Conservation (phyloP, 1,140 invertebrate species). For the Bacillus rossius region DNA sequence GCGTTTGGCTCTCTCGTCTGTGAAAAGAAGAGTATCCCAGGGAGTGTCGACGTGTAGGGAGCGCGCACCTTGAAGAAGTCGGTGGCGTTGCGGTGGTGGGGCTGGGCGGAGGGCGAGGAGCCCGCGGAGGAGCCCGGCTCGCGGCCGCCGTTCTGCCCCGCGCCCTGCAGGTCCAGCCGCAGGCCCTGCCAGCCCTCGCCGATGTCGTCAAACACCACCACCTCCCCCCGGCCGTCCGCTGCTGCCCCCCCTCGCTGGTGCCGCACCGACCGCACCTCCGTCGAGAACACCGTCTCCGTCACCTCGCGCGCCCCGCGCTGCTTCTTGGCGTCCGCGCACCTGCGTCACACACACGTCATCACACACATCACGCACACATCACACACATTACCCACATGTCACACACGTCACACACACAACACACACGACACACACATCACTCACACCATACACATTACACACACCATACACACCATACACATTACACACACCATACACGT, state of each 20-base stretch:
- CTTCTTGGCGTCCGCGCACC: conserved; percentile 44
- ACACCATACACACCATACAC: too few relatives aligned
- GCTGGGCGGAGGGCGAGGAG: conserved; percentile 20
- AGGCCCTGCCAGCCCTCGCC: conserved; percentile 60
- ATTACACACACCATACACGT: too few relatives aligned
- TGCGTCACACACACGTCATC: too few relatives aligned
- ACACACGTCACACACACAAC: too few relatives aligned
- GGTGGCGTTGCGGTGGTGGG: conserved; percentile 30
- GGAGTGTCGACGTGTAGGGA: too few relatives aligned
- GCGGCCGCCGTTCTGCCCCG: conserved; percentile 29
- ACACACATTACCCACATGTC: too few relatives aligned
- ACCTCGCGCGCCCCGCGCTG: conserved; percentile 42
- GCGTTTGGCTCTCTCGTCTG: too few relatives aligned
- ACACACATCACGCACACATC: too few relatives aligned
- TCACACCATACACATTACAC: too few relatives aligned
- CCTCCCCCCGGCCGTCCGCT: conserved; percentile 48
- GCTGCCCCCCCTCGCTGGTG: conserved; percentile 21
- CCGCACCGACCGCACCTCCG: conserved; percentile 54
- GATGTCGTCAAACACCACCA: conserved; percentile 79
- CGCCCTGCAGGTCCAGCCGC: conserved; percentile 35
- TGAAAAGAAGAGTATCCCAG: too few relatives aligned
- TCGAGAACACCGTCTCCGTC: conserved; percentile 57
- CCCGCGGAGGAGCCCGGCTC: conserved; percentile 24
- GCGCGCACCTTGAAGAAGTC: conserved; percentile 49
- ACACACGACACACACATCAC: too few relatives aligned